Percentiles rank a stretch among this genome's conserved stretches.
Evolutionary conservation across 2,113 vertebrate genomes (phyloP).

Genomic region (Chionodraco myersi): DNA sequence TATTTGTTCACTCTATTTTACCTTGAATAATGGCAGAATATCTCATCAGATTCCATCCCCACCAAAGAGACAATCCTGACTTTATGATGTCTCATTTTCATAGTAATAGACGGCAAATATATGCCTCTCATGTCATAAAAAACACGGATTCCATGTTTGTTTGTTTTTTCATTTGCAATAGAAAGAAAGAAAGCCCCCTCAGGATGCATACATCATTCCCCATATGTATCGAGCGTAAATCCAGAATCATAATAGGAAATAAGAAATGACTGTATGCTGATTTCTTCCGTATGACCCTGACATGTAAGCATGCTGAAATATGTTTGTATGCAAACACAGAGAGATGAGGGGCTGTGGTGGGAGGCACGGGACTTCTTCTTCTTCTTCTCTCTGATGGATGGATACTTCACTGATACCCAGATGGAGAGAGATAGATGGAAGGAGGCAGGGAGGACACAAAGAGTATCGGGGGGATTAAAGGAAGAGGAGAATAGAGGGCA

Average conservation of each 20-base stretch:
- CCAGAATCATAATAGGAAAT: constrained; percentile 38
- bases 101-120: neutral
- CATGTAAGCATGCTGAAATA: constrained; percentile 72
- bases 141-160: neutral
- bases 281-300: constrained; percentile 36
- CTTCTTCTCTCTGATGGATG: constrained; percentile 71
- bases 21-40: constrained; percentile 3
- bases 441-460: constrained; percentile 7
- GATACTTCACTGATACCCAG: constrained; percentile 53
- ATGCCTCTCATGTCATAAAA: neutral
- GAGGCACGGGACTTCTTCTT: constrained; percentile 67
- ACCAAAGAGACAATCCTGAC: neutral
- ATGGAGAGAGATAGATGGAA: constrained; percentile 44
- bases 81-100: constrained; percentile 26
- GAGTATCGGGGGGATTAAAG: constrained; percentile 3
- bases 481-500: neutral
- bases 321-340: constrained; percentile 69
- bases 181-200: constrained; percentile 31
- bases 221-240: constrained; percentile 60
- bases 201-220: constrained; percentile 45
- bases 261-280: constrained; percentile 23
- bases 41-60: constrained; percentile 4
- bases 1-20: neutral
- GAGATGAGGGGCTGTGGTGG: constrained; percentile 59
- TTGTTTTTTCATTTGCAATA: constrained; percentile 50